Conservation (phyloP, 2,888 invertebrate species). For the Eupithecia insigniata region DNA sequence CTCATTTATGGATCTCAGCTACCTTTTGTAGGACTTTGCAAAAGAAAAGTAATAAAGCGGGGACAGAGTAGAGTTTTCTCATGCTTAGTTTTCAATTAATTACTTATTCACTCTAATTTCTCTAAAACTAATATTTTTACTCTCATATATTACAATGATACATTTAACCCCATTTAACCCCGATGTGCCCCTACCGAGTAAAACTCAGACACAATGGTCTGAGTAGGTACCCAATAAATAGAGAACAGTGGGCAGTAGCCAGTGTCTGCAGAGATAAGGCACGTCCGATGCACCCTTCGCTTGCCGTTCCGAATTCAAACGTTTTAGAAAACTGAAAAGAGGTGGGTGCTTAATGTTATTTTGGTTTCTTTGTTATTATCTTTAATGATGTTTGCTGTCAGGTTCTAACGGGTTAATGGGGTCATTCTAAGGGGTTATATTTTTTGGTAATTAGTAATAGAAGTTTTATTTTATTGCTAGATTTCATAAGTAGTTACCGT, state of each 20-base stretch:
- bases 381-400: neutral
- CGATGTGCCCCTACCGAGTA: neutral
- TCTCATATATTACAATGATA: neutral
- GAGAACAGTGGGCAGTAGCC: conserved; percentile 44
- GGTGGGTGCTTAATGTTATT: conserved; percentile 5
- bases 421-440: neutral
- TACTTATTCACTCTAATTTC: neutral
- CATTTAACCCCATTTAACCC: conserved; percentile 6
- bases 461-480: neutral
- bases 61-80: no score
- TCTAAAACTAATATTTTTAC: neutral
- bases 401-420: neutral
- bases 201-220: neutral
- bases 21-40: no score
- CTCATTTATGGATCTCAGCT: no score
- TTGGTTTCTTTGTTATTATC: conserved; percentile 9
- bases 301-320: conserved; percentile 54
- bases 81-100: no score
- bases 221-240: conserved; percentile 45
- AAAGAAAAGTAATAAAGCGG: no score
- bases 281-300: conserved; percentile 49
- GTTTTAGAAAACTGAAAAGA: conserved; percentile 43
- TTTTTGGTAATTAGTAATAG: neutral
- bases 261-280: conserved; percentile 58
- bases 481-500: neutral